Base-by-base conservation (phyloP, 2,797 vertebrate species). In the Ceryle rudis region DNA sequence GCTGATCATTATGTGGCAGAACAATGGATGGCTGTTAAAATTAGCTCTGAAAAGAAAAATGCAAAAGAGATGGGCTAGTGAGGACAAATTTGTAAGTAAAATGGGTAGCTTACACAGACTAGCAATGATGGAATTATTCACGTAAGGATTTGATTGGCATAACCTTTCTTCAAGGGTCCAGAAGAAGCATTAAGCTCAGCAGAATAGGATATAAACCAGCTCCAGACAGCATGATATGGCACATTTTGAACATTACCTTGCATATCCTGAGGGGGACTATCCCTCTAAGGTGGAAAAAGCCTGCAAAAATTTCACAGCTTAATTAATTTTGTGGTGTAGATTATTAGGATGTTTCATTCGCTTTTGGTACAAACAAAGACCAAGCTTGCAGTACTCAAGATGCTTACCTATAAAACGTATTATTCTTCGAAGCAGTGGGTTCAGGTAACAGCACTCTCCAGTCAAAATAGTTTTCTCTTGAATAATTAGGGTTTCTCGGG, bases 401-500 rank as follows among this genome's bases (percentile, higher is more conserved):
- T 52, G 92, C 98, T 99, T 96, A 99, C 99, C 99, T 96, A 99
- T 98, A 98, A 99, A 99, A 96, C 99, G 98, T 92, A 99, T 98
- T 94, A 99, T 98, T 97, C 99, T 98, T 75, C 99, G 98, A 92
- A 99, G 98, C 66, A 99, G 98, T 22, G 99, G 99, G 96, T 99
- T 99, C 97, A 99, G 98, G 97, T 99, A 99, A 98, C 99, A 99
- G 96, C 99, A 99, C 91, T 99, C 99, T 95, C 99, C 99, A 6
- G 99, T 99, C 93, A 99, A 97, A 75, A 99, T 99, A 91, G 98
- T 99, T 98, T 99, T 99, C 98, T 99, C 99, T 97, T 99, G 99
- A 91, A 98, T 97, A 96, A 99, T 98, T 80, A 99, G 98, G 62
- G 98, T 98, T 97, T 99, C 99, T 97, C 99, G 98, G 22, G 99